Percentiles rank a stretch among this genome's conserved stretches.
These are phyloP conservation scores for Etheostoma perlongum DNA, from an alignment of 2,797 vertebrate species.

Conservation along the genomic window DNA sequence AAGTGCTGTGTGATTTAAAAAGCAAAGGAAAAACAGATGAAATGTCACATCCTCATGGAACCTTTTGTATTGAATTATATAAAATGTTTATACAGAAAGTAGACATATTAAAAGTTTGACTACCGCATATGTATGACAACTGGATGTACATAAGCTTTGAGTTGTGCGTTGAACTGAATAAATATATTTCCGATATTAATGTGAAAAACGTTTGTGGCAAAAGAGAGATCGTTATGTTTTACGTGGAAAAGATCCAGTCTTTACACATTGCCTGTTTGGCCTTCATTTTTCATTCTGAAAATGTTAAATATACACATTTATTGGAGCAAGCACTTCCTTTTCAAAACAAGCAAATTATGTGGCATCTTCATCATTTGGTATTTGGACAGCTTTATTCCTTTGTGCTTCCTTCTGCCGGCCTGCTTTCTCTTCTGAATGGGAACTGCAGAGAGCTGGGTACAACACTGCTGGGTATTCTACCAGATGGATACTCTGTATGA, in stretches of 20 bases:
- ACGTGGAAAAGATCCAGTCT: conserved; percentile 68
- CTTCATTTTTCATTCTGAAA: conserved; percentile 80
- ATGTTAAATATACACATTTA: conserved; percentile 81
- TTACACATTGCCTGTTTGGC: conserved; percentile 60
- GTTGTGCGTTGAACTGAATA: conserved; percentile 12
- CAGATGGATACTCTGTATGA: conserved; percentile 86
- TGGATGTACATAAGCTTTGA: conserved; percentile 23
- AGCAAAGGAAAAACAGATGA: conserved; percentile 32
- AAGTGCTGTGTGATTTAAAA: conserved; percentile 48
- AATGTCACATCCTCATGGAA: conserved; percentile 36
- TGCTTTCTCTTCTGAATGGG: conserved; percentile 64
- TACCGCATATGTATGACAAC: conserved; percentile 17
- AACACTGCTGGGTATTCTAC: conserved; percentile 83
- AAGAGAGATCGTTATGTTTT: conserved; percentile 65
- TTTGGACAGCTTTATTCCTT: conserved; percentile 75
- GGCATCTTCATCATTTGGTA: conserved; percentile 69
- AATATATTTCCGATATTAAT: conserved; percentile 44
- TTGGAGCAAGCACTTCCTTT: conserved; percentile 75
- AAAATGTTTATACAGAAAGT: conserved; percentile 38
- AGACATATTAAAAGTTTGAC: conserved; percentile 16
- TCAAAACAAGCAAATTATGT: conserved; percentile 81
- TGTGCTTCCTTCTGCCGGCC: conserved; percentile 61
- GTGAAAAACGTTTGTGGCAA: conserved; percentile 47
- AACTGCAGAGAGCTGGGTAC: conserved; percentile 72
- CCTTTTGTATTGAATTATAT: conserved; percentile 19